phyloP scores from a whole-genome alignment of 2,888 invertebrate genomes.

The Scaptomyza cyrtandrae region DNA sequence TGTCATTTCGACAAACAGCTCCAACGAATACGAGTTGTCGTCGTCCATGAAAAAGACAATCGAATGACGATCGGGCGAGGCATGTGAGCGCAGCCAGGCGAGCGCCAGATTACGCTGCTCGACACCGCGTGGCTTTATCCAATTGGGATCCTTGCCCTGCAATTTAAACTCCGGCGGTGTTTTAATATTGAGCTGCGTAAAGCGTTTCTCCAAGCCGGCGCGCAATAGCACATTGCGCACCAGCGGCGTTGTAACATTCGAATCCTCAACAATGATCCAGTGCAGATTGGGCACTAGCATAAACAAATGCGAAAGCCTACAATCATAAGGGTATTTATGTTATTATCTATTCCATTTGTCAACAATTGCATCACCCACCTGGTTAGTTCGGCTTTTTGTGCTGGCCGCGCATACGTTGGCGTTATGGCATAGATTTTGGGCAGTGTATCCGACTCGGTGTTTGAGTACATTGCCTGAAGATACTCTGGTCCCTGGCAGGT shows the following conservation, averaged over 20 bases:
- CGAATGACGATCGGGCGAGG: conserved; percentile 85
- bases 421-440: conserved; percentile 96
- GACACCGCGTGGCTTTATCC: conserved; percentile 94
- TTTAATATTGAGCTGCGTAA: conserved; percentile 88
- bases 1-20: conserved; percentile 95
- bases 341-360: background rate
- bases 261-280: conserved; percentile 97
- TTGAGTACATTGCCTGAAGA: conserved; percentile 75
- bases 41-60: conserved; percentile 98
- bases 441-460: conserved; percentile 63
- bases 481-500: conserved; percentile 80
- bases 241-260: conserved; percentile 86
- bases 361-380: conserved; percentile 85
- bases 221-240: conserved; percentile 89
- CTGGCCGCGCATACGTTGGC: conserved; percentile 94
- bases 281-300: conserved; percentile 94
- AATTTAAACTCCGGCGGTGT: conserved; percentile 90
- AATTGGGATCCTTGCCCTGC: conserved; percentile 88
- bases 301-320: conserved; percentile 93
- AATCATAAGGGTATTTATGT: background rate
- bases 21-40: conserved; percentile 96
- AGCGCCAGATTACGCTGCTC: conserved; percentile 95
- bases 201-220: conserved; percentile 83
- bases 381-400: conserved; percentile 97
- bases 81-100: conserved; percentile 87